Conservation (phyloP, 2,113 vertebrate genomes). For the Bos indicus region DNA sequence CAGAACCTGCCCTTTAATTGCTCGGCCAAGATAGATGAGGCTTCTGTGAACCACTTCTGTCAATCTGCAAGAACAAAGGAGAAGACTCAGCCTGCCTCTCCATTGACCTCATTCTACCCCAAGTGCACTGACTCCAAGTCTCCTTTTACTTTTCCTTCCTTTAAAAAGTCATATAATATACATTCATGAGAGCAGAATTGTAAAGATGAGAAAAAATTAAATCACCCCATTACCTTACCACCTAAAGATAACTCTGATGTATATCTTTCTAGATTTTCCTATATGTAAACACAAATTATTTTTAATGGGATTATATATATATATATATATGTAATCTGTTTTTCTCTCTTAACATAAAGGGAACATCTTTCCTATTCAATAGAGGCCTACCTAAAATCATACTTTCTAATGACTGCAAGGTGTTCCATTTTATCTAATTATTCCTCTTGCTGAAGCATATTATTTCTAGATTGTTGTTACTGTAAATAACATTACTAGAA, state of each 20-base stretch:
- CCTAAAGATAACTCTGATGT: not conserved
- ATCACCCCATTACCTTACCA: not conserved
- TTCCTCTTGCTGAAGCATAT: not conserved
- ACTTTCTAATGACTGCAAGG: not conserved
- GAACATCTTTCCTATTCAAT: not conserved
- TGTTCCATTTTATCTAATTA: constrained; percentile 5
- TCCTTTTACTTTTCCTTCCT: not conserved
- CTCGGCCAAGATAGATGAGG: constrained; percentile 87
- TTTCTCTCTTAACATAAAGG: not conserved
- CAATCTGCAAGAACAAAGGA: constrained; percentile 79
- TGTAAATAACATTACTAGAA: not conserved
- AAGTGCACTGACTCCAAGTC: not conserved
- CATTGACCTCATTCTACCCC: not conserved
- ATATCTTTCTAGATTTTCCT: constrained; percentile 1
- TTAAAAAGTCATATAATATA: not conserved
- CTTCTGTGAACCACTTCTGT: constrained; percentile 87
- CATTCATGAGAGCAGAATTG: not conserved
- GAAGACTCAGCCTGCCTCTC: not conserved
- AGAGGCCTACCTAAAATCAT: not conserved
- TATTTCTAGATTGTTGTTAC: constrained; percentile 8
- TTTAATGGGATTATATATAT: not conserved
- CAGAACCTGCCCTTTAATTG: constrained; percentile 92
- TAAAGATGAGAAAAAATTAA: not conserved
- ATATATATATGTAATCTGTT: not conserved
- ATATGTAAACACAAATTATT: not conserved